Base-by-base conservation (phyloP, 2,113 vertebrate species). In the Hassar affinis region DNA sequence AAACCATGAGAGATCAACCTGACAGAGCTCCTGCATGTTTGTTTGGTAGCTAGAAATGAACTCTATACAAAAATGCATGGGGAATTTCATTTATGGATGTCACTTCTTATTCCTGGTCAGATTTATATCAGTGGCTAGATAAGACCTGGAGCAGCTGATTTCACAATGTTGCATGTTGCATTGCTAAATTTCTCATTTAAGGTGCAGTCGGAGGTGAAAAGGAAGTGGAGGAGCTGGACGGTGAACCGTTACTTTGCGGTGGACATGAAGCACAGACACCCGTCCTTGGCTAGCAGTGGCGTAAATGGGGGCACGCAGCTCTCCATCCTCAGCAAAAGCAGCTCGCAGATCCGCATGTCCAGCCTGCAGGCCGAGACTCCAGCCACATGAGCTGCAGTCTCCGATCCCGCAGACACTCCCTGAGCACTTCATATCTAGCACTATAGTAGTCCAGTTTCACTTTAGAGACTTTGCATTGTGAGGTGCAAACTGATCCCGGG, bases 151-250 rank as follows among this genome's bases (percentile, higher is more conserved):
- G 2, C 38, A 42, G 38, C 38, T 42, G 8, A 27, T 25, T 80
- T 54, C 15, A 64, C 6, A 47, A 47, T 47, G 11, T 51, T 33
- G 27, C 51, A n/a, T 68, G 93, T 96, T 95, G 97, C 93, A 42
- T 90, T 93, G 94, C 93, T 88, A 92, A 91, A 91, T 96, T 95
- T 96, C 93, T 95, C 92, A 95, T 95, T 93, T 91, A 96, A 99
- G 98, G 98, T 99, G 90, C 98, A 99, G 92, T 98, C 98, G 51
- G 98, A 99, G 95, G 97, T 99, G 94, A 99, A 99, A 94, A 95
- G 98, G 88, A 99, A 99, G 93, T 99, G 98, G 98, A 94, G 97
- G 93, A 99, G 98, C 95, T 99, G 98, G 98, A 99, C 97, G 89
- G 97, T 99, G 93, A 99, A 99, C 94, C 96, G 97, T 79, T 99